phyloP scores from a whole-genome alignment of 2,113 vertebrate genomes.

The Anhinga anhinga region DNA sequence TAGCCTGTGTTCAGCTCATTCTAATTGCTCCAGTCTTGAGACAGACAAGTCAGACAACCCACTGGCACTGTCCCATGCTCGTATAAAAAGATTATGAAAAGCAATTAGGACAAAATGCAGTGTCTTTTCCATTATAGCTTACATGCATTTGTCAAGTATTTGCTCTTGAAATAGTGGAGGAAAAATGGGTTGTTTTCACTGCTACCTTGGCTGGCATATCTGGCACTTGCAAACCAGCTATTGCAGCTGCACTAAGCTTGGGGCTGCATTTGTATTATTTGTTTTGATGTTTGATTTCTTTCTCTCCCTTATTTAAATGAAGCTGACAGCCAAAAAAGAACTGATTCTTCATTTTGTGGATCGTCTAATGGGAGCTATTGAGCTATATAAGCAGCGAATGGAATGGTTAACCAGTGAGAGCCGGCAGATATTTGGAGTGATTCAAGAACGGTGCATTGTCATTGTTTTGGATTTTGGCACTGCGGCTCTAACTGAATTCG shows the following conservation, averaged over 20 bases:
- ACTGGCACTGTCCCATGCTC: conserved; percentile 40
- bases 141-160: conserved; percentile 46
- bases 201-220: conserved; percentile 46
- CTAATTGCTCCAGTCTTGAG: conserved; percentile 52
- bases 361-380: conserved; percentile 60
- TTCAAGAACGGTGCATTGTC: conserved; percentile 73
- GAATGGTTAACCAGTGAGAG: conserved; percentile 80
- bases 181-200: conserved; percentile 40
- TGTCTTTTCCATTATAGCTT: conserved; percentile 43
- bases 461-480: conserved; percentile 75
- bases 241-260: conserved; percentile 54
- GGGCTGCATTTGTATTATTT: conserved; percentile 40
- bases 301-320: conserved; percentile 41
- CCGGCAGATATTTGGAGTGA: conserved; percentile 81
- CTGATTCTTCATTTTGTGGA: conserved; percentile 68
- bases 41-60: conserved; percentile 44
- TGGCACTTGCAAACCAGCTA: conserved; percentile 25
- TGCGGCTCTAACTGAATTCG: conserved; percentile 43
- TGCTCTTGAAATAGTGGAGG: conserved; percentile 16
- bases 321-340: conserved; percentile 80
- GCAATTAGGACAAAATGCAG: conserved; percentile 41
- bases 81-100: conserved; percentile 49
- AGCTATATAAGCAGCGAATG: conserved; percentile 71
- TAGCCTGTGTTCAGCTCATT: conserved; percentile 1
- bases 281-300: conserved; percentile 41